phyloP scores from a whole-genome alignment of 2,888 invertebrate species.

The Alviniconcha strummeri region DNA sequence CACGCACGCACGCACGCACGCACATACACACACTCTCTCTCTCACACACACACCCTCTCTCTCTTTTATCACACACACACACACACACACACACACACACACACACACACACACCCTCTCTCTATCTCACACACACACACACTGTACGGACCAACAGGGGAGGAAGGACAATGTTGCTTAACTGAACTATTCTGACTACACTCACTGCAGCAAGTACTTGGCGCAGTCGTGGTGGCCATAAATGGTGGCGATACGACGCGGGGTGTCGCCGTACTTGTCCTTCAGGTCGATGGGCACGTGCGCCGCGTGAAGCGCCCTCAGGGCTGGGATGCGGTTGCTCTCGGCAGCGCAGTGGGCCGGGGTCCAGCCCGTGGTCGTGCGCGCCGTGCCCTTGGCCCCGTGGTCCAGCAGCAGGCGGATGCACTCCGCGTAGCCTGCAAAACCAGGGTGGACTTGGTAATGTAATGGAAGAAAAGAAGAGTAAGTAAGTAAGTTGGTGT shows the following conservation, averaged over 20 bases:
- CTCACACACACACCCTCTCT: background rate
- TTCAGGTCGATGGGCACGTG: constrained; percentile 56
- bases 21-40: too few relatives aligned
- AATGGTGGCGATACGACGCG: constrained; percentile 59
- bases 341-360: constrained; percentile 71
- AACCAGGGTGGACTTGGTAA: background rate
- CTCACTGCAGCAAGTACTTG: constrained; percentile 63
- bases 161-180: too few relatives aligned
- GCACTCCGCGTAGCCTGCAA: constrained; percentile 68
- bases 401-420: constrained; percentile 65
- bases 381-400: constrained; percentile 61
- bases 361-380: constrained; percentile 67
- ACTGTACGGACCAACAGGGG: too few relatives aligned
- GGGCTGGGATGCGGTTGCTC: constrained; percentile 60
- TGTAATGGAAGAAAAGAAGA: background rate
- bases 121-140: too few relatives aligned
- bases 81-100: background rate
- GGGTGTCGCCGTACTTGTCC: constrained; percentile 67
- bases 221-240: constrained; percentile 67
- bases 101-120: too few relatives aligned
- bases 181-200: background rate
- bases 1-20: background rate
- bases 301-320: constrained; percentile 63
- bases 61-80: background rate
- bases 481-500: background rate